Evolutionary conservation across 2,113 vertebrate species (phyloP).

Genomic region (Pseudopipra pipra): DNA sequence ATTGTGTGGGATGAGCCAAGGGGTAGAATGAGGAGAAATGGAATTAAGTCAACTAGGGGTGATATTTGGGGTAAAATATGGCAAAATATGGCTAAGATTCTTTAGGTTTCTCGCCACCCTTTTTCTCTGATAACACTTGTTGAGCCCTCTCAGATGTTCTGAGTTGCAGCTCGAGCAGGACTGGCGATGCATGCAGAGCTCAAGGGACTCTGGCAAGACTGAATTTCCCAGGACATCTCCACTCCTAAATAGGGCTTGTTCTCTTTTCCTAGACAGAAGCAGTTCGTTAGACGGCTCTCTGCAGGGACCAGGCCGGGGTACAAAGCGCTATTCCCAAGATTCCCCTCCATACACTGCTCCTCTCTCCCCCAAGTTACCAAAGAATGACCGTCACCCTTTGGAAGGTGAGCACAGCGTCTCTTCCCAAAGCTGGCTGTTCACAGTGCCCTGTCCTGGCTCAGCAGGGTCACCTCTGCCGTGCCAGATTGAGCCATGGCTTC

Average conservation of each 20-base stretch:
- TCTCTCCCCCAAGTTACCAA: slow-evolving; percentile 81
- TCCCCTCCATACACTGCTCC: slow-evolving; percentile 77
- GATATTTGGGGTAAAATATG: background rate
- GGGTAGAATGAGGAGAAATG: background rate
- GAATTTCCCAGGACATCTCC: background rate
- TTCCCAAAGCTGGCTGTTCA: background rate
- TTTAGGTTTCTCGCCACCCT: background rate
- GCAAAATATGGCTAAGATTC: background rate
- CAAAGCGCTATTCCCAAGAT: slow-evolving; percentile 83
- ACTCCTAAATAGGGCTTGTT: slow-evolving; percentile 60
- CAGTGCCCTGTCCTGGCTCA: background rate
- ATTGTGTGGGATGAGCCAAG: background rate
- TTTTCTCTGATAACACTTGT: background rate
- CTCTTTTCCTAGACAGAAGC: slow-evolving; percentile 80
- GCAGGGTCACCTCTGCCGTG: background rate
- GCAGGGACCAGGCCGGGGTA: slow-evolving; percentile 77
- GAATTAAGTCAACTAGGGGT: background rate
- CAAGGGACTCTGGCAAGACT: background rate
- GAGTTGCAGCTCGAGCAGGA: background rate
- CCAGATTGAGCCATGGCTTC: rapidly evolving
- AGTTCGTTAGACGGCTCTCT: slow-evolving; percentile 76
- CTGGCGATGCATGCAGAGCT: rapidly evolving
- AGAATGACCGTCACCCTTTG: slow-evolving; percentile 80
- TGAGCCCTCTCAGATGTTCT: background rate
- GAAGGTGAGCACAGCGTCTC: slow-evolving; percentile 79